Conservation (phyloP, 2,888 invertebrate species). For the Luperina testacea region DNA sequence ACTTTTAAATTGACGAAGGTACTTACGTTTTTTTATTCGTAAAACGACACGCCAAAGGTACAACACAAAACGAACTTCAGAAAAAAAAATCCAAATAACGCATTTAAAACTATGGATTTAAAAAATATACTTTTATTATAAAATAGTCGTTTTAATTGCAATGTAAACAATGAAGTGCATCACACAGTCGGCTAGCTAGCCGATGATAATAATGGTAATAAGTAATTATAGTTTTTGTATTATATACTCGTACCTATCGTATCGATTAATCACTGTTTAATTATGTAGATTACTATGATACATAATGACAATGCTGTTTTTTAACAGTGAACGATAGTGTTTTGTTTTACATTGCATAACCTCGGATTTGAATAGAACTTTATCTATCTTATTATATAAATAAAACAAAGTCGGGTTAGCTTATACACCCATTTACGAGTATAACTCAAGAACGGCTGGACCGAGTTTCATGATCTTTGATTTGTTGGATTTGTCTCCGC, state of each 20-base stretch:
- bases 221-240: constrained; percentile 14
- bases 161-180: neutral
- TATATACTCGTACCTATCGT: constrained; percentile 29
- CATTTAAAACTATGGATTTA: neutral
- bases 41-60: neutral
- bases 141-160: no score
- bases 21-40: neutral
- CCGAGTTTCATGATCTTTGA: no score
- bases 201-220: constrained; percentile 14
- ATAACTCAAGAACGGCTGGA: no score
- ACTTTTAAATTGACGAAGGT: neutral
- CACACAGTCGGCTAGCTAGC: neutral
- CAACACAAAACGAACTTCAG: neutral
- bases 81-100: constrained; percentile 43
- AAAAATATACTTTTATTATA: neutral
- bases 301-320: constrained; percentile 32
- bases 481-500: no score
- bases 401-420: no score
- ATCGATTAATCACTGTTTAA: constrained; percentile 15
- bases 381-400: neutral
- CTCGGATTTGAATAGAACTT: neutral
- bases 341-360: constrained; percentile 10
- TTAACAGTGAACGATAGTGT: neutral
- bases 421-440: no score
- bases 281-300: neutral